Base-by-base conservation (phyloP, 35 echinoderm and acorn worm species). In the Strongylocentrotus purpuratus region DNA sequence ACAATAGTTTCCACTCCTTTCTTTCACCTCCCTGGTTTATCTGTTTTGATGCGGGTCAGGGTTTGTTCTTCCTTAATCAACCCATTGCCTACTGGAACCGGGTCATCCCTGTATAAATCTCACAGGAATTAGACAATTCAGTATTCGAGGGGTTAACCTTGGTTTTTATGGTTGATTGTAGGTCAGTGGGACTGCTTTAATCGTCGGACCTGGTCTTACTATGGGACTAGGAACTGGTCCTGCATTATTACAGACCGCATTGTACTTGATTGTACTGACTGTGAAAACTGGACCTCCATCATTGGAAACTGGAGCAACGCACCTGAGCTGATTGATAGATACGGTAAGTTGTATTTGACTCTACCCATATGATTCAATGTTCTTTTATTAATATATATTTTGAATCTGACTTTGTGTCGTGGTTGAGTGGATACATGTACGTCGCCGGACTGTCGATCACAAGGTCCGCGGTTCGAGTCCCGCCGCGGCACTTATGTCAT, bases 181-280 rank as follows among this genome's bases (percentile, higher is more conserved):
- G 91, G 91, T 25, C 91, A 93, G 11, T 93, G 91, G 91, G 91
- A 93, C 91, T 93, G 91, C 13, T 93, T 93, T 28, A 93, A 93
- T 28, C 32, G 48, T 6, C 45, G 91, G 45, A 50, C 91, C 31
- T 93, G 91, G 91, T 33, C 32, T 31, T 93, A 93, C 31, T 18
- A 93, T 45, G 91, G 91, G 31, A 93, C 91, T 14, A 31, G 31
- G 45, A 25, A 58, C 48, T 58, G 48, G 45, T 31, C 46, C 4
- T 93, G 91, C 12, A 93, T 93, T 14, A 25, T 93, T 14, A 93
- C 91, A 33, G 7, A 32, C 18, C 2, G 31, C 20, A 58, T n/a
- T n/a, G n/a, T 28, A 48, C 91, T 93, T 13, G 91, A 93, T 58
- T 93, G 91, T 46, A 93, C 45, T 46, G 18, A 31, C 48, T 93